Evolutionary conservation across 2,797 vertebrate genomes (phyloP).

Genomic region (Microcaecilia unicolor): DNA sequence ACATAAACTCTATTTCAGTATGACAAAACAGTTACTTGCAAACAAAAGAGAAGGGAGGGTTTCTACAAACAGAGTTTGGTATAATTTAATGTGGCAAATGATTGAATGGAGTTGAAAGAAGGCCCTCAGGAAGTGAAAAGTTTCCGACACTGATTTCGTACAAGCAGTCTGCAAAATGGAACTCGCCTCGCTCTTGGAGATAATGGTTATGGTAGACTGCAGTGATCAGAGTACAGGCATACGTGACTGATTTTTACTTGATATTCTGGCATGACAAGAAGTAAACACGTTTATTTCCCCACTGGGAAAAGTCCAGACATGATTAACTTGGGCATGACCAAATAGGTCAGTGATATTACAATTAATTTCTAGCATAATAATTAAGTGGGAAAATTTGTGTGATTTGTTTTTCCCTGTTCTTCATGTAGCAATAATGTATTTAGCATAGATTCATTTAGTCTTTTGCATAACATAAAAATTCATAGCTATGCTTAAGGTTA

Average conservation of each 20-base stretch:
- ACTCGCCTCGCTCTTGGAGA: conserved; percentile 42
- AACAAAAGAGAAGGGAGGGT: conserved; percentile 22
- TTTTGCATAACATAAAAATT: conserved; percentile 44
- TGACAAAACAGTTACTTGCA: conserved; percentile 54
- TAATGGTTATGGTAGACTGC: conserved; percentile 29
- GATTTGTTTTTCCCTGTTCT: conserved; percentile 61
- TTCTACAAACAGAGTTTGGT: conserved; percentile 28
- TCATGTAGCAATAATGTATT: conserved; percentile 48
- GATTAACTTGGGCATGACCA: conserved; percentile 70
- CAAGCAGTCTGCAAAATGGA: conserved; percentile 23
- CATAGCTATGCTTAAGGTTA: conserved; percentile 27
- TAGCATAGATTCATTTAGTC: conserved; percentile 52
- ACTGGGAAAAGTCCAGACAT: conserved; percentile 64
- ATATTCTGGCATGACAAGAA: conserved; percentile 58
- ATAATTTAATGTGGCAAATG: conserved; percentile 47
- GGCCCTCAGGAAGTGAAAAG: conserved; percentile 39
- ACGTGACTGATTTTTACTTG: conserved; percentile 61
- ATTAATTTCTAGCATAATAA: conserved; percentile 60
- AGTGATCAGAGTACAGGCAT: conserved; percentile 37
- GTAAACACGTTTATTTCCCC: conserved; percentile 56
- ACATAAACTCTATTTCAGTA: conserved; percentile 61
- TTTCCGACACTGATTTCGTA: conserved; percentile 50
- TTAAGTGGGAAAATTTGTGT: conserved; percentile 58
- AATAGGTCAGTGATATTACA: conserved; percentile 68
- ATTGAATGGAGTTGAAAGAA: conserved; percentile 13